Conservation (phyloP, 2,888 invertebrate species). For the Scaptomyza caliginosa region DNA sequence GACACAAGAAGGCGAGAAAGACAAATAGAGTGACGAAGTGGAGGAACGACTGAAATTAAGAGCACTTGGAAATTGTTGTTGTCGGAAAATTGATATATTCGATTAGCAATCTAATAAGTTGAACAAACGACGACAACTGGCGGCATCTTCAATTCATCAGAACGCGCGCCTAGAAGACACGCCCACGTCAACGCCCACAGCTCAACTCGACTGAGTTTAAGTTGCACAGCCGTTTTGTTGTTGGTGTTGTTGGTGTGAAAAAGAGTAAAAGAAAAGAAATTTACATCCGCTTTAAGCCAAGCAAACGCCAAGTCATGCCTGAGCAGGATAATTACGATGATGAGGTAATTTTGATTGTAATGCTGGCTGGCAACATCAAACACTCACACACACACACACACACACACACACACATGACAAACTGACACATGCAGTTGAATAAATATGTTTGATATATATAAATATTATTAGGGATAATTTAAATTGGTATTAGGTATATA, state of each 20-base stretch:
- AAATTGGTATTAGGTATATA: no score
- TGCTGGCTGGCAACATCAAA: constrained; percentile 18
- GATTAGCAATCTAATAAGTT: constrained; percentile 62
- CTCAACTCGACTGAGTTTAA: no score
- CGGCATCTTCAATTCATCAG: constrained; percentile 59
- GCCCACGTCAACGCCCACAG: background rate
- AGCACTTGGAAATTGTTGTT: constrained; percentile 59
- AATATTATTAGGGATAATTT: constrained; percentile 70
- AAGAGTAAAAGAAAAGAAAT: constrained; percentile 32
- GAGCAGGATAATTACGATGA: constrained; percentile 84
- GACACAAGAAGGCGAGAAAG: constrained; percentile 1
- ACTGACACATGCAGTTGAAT: constrained; percentile 21
- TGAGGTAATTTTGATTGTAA: constrained; percentile 82
- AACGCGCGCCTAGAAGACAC: constrained; percentile 18
- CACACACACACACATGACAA: background rate
- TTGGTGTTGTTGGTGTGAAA: constrained; percentile 28
- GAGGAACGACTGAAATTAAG: constrained; percentile 46
- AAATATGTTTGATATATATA: constrained; percentile 51
- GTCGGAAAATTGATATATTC: constrained; percentile 72
- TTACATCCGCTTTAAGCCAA: constrained; percentile 60
- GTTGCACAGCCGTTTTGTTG: constrained; percentile 7
- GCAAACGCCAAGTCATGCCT: constrained; percentile 80
- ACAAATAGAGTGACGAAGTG: constrained; percentile 3
- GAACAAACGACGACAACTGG: constrained; percentile 10
- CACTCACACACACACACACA: background rate